Conservation (phyloP, 2,888 invertebrate species). For the Apantesis nais region DNA sequence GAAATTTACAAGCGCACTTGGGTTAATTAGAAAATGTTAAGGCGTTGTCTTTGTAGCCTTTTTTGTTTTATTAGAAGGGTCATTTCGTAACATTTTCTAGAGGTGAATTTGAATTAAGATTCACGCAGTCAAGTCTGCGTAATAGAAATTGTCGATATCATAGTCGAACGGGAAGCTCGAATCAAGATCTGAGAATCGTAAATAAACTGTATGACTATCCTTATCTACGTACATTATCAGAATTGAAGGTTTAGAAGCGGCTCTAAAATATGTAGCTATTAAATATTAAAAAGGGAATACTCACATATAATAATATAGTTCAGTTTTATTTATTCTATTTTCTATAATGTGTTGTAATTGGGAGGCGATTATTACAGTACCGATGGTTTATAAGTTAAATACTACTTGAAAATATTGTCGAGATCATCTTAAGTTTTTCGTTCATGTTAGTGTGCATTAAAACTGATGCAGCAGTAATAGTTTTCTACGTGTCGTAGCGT, state of each 20-base stretch:
- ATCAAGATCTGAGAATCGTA: background rate
- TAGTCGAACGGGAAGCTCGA: background rate
- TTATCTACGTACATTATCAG: background rate
- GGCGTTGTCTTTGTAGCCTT: background rate
- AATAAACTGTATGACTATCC: background rate
- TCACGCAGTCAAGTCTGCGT: too few relatives aligned
- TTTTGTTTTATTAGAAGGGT: background rate
- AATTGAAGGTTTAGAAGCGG: background rate
- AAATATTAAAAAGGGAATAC: slow-evolving; percentile 6
- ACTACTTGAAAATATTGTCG: background rate
- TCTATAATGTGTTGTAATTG: background rate
- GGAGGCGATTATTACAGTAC: background rate
- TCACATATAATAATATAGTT: background rate
- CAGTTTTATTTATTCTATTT: background rate
- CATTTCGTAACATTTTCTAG: background rate
- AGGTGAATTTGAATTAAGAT: background rate
- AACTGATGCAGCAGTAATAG: slow-evolving; percentile 39
- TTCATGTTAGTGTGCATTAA: slow-evolving; percentile 13
- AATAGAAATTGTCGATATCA: background rate
- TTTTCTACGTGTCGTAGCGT: slow-evolving; percentile 23
- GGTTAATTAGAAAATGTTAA: background rate
- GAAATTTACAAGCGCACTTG: background rate
- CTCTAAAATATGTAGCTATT: background rate
- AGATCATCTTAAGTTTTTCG: background rate
- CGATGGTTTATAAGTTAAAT: background rate